Conservation (phyloP, 2,113 vertebrate genomes). For the Pterophyllum scalare region DNA sequence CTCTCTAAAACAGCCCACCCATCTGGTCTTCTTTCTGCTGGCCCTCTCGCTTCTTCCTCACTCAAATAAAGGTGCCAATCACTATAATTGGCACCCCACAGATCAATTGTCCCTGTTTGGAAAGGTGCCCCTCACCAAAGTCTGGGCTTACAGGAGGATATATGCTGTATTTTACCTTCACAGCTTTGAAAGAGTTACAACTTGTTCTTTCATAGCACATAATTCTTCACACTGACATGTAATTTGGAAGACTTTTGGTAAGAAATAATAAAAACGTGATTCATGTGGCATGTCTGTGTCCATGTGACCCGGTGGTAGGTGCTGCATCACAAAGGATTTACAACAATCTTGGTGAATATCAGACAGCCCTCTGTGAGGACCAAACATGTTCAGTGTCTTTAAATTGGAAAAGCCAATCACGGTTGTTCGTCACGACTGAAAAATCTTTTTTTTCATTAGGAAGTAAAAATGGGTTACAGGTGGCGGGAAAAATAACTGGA, state of each 20-base stretch:
- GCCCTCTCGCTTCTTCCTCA: conserved; percentile 65
- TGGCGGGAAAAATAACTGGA: neutral
- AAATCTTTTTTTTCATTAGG: neutral
- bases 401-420: neutral
- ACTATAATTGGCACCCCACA: conserved; percentile 83
- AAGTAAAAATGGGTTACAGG: neutral
- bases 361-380: neutral
- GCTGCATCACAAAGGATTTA: neutral
- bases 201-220: neutral
- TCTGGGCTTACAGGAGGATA: conserved; percentile 20
- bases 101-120: conserved; percentile 73
- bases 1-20: conserved; percentile 75
- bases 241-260: neutral
- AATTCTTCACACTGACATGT: neutral
- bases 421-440: neutral
- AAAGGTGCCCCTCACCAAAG: conserved; percentile 55
- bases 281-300: neutral
- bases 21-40: conserved; percentile 75
- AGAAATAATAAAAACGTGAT: conserved; percentile 11
- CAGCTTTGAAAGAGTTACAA: neutral
- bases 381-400: conserved; percentile 1
- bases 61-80: conserved; percentile 82
- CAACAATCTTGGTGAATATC: neutral
- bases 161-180: conserved; percentile 37
- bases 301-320: neutral